Base-by-base conservation (phyloP, 1,140 invertebrate genomes). In the Cataglyphis hispanica region DNA sequence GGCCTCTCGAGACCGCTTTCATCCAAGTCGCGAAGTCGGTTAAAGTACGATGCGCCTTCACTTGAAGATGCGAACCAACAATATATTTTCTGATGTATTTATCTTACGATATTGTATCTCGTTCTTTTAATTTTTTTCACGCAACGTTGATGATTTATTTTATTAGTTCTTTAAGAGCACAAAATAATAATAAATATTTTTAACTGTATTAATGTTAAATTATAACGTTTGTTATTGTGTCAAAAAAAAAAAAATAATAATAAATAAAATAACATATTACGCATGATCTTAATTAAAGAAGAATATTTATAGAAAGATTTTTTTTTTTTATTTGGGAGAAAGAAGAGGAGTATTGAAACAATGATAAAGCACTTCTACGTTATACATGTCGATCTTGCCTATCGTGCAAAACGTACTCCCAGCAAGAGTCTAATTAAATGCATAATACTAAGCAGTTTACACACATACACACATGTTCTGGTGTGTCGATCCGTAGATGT, bases 1-100 rank as follows among this genome's bases (percentile, higher is more conserved):
- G 25, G 67, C 22, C 67, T 40, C 78, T 43, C 50, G 78, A 74
- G 78, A 34, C 53, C 13, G 67, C 67, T 83, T 34, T 74, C 66
- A 34, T 60, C 60, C 27, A 43, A 81, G 77, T 74, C 67, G 22
- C 25, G 37, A 83, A 72, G 37, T 81, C 66, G 53, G 27, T 10
- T 46, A 34, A 37, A 53, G 25, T 3, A 40, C 34, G 31, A 60
- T 37, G 13, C 37, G 34, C 25, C 46, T 50, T 19, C 50, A 25
- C 50, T 37, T 22, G 50, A 69, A 34, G 37, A 16, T 16, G 37
- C 69, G 40, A 22, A 40, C 31, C 64, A 46, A 40, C 40, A 58
- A 69, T 69, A 40, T 7, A 25, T 50, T 80, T 69, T 69, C n/a
- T n/a, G 40, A 77, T 11, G 13, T 31, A 7, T 19, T 34, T 31